Base-by-base conservation (phyloP, 35 echinoderm and acorn worm genomes). In the Diadema setosum region DNA sequence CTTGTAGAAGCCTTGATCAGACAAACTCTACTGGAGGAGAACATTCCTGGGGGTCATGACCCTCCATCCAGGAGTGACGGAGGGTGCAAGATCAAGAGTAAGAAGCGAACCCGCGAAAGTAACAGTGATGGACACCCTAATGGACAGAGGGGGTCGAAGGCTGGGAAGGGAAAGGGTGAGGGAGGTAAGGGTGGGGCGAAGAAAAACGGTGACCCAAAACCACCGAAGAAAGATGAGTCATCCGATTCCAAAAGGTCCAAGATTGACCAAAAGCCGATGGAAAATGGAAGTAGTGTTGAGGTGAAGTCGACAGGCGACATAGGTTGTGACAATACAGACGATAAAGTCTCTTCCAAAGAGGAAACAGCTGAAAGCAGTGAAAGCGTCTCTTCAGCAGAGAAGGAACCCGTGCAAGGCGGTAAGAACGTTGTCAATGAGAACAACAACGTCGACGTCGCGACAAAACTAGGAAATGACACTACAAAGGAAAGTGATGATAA, bases 1-100 rank as follows among this genome's bases (percentile, higher is more conserved):
- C 83, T 95, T 6, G 93, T 99, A n/a, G 96, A 99, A 84, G 96
- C 96, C 15, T 87, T 98, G 43, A 99, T 94, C 30, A 49, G 96
- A 80, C 89, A 82, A 40, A 98, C 96, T 0, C 39, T 98, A 17
- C 67, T 98, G 11, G 96, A 98, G 39, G 96, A 98, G 36, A 86
- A 87, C 60, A 82, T 89, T 31, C 58, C 84, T 9, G 48, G 48
- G n/a, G n/a, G 83, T 17, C 42, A 45, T 18, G 67, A 56, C 31
- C 35, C 49, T 41, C 42, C 46, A 43, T 25, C 65, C 52, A 59
- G 81, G 61, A 67, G 67, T 31, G 86, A 93, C 35, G 60, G 70
- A 36, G 91, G 87, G 87, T 20, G 43, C 9, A 89, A 60, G 56
- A 56, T 31, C 48, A 58, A 82, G 17, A 83, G 87, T 39, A 57